phyloP scores from a whole-genome alignment of 2,888 invertebrate species.

The Pachydiplax longipennis region DNA sequence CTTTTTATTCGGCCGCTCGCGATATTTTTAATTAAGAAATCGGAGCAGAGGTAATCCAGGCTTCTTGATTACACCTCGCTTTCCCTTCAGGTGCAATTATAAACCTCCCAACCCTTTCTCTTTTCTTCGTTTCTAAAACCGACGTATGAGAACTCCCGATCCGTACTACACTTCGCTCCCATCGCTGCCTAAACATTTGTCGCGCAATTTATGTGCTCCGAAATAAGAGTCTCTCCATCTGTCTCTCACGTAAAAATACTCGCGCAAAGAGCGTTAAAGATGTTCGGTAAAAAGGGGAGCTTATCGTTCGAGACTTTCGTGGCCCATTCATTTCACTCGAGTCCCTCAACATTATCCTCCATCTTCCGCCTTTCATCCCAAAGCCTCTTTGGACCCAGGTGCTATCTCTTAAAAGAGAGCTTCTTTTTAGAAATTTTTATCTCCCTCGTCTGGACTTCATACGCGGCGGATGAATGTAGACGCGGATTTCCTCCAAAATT shows the following conservation, averaged over 20 bases:
- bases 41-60: background rate
- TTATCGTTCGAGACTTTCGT: background rate
- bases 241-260: background rate
- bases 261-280: too few species aligned
- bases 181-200: background rate
- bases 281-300: background rate
- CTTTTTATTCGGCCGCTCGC: too few species aligned
- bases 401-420: background rate
- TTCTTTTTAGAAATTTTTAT: background rate
- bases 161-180: background rate
- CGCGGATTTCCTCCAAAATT: too few species aligned
- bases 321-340: background rate
- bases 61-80: background rate
- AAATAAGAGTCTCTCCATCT: background rate
- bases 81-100: background rate
- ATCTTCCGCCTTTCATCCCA: background rate
- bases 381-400: background rate
- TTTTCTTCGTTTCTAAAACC: too few species aligned
- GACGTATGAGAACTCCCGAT: too few species aligned
- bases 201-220: background rate
- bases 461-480: too few species aligned
- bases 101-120: background rate
- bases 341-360: background rate
- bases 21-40: too few species aligned
- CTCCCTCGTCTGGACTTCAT: background rate